Evolutionary conservation across 1,140 invertebrate genomes (phyloP), one percentile per base, ranked within the genome.

Genomic region (Helicoverpa armigera): DNA sequence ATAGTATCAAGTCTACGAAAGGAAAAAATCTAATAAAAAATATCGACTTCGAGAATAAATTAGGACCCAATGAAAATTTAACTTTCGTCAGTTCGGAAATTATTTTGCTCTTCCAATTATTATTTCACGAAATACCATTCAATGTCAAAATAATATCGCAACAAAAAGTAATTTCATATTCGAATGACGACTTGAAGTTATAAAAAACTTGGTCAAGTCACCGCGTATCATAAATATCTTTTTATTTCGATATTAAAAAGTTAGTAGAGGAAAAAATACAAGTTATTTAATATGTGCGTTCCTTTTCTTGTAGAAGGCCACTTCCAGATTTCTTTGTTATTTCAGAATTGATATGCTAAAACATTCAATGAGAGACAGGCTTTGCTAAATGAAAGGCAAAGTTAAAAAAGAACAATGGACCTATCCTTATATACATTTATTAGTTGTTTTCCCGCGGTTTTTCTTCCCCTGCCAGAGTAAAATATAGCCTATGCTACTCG

Each of bases 101-200:
- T 69, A 12, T 10, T 51, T 51, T 50, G 51, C 29, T 23, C 65
- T 29, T 51, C 18, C 65, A 51, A 69, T 53, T 70, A 70, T 70
- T 67, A 70, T 70, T 70, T 31, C 31, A 43, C 54, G 54, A 43
- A 18, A 31, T 58, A 43, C 70, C 31, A 48, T 74, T 58, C 29
- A 58, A 58, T 74, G 54, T 74, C 70, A 58, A 74, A 74, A 74
- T 74, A 74, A 74, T 58, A 29, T 70, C 29, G 29, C 70, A 74
- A 74, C 70, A 74, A 74, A 74, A 74, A 74, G 70, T 74, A 74
- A 74, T 74, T 74, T 74, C 12, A 74, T 74, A 74, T 74, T 74
- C 70, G 51, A 74, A 58, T 74, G 53, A 58, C 54, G 70, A 58
- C 53, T 48, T 58, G 7, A 74, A 58, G 70, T 74, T 74, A 58